A percentile compares a stretch with the other conserved stretches of the same genome.
Evolutionary conservation across 2,888 invertebrate genomes (phyloP).

Genomic region (Coenonympha glycerion): DNA sequence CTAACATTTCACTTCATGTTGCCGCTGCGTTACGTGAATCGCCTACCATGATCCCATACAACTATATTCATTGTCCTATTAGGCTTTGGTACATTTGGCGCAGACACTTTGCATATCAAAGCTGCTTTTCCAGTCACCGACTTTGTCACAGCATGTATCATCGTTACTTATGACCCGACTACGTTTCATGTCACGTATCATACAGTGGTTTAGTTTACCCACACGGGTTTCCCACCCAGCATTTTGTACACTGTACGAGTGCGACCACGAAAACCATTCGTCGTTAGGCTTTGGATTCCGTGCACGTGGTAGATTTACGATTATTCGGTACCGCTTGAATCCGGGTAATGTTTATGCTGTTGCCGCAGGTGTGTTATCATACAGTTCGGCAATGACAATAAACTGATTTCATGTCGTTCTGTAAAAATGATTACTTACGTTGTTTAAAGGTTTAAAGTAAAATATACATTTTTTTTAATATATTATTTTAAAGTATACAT

Average conservation of each 20-base stretch:
- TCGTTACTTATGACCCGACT: slow-evolving; percentile 33
- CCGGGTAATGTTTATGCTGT: slow-evolving; percentile 29
- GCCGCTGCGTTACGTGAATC: too few species aligned
- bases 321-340: slow-evolving; percentile 46
- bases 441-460: too few species aligned
- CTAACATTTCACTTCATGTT: too few species aligned
- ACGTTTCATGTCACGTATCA: slow-evolving; percentile 60
- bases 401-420: too few species aligned
- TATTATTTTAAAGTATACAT: too few species aligned
- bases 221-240: slow-evolving; percentile 52
- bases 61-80: too few species aligned
- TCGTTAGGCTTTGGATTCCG: slow-evolving; percentile 45
- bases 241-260: too few species aligned
- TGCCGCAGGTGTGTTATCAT: not conserved
- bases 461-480: too few species aligned
- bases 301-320: slow-evolving; percentile 59
- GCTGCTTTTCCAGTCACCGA: not conserved
- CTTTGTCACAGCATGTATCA: slow-evolving; percentile 5
- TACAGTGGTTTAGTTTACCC: slow-evolving; percentile 59
- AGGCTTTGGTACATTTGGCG: slow-evolving; percentile 3
- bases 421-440: too few species aligned
- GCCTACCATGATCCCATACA: too few species aligned
- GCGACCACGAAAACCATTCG: slow-evolving; percentile 39
- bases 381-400: too few species aligned
- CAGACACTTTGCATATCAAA: not conserved